Conservation (phyloP, 2,113 vertebrate genomes). For the Oryzias melastigma region DNA sequence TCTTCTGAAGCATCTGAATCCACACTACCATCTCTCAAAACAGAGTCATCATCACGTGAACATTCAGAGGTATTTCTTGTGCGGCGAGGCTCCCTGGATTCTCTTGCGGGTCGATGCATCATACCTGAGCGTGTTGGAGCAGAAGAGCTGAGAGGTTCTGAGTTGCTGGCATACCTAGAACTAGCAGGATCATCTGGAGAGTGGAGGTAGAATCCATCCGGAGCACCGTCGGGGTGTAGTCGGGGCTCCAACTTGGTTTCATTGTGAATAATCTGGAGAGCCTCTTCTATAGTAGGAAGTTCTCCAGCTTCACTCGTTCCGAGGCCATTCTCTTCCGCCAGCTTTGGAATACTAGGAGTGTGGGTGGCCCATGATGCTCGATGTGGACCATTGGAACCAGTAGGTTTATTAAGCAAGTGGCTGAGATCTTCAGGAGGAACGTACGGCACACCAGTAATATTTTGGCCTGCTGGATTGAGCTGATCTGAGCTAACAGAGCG, state of each 20-base stretch:
- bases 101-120: slow-evolving; percentile 61
- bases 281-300: slow-evolving; percentile 90
- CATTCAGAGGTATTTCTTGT: slow-evolving; percentile 74
- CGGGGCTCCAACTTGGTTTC: slow-evolving; percentile 85
- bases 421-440: slow-evolving; percentile 74
- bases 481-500: slow-evolving; percentile 90
- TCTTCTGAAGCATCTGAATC: slow-evolving; percentile 85
- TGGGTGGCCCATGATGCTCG: slow-evolving; percentile 75
- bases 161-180: slow-evolving; percentile 49
- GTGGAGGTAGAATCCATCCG: slow-evolving; percentile 90
- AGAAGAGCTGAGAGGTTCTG: slow-evolving; percentile 66
- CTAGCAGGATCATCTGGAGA: slow-evolving; percentile 78
- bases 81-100: slow-evolving; percentile 48
- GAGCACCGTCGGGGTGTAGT: slow-evolving; percentile 86
- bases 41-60: slow-evolving; percentile 81
- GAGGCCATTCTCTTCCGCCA: slow-evolving; percentile 73
- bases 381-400: slow-evolving; percentile 67
- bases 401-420: slow-evolving; percentile 57
- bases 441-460: slow-evolving; percentile 53
- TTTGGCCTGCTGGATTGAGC: slow-evolving; percentile 72
- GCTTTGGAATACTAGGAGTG: slow-evolving; percentile 46
- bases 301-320: slow-evolving; percentile 71
- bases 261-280: slow-evolving; percentile 91
- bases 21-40: slow-evolving; percentile 82
- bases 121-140: slow-evolving; percentile 75